Conservation (phyloP, 2,797 vertebrate genomes). For the Lepus oiostolus region DNA sequence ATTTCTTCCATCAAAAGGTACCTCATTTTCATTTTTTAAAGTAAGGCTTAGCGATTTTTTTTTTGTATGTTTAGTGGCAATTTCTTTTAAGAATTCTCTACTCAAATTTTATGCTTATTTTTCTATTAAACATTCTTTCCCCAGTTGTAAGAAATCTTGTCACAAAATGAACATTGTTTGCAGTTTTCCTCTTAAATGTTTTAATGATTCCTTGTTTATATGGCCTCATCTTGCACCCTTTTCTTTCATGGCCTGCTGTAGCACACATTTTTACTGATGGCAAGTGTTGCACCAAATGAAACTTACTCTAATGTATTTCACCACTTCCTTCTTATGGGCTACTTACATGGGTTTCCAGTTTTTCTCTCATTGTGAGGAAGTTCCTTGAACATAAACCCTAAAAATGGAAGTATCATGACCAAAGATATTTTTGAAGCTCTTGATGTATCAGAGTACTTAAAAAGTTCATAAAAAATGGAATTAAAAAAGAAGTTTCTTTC, state of each 20-base stretch:
- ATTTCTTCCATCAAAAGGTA: not conserved
- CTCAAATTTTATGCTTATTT: constrained; percentile 43
- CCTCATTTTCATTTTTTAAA: constrained; percentile 40
- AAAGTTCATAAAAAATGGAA: too few relatives aligned
- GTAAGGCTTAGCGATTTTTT: not conserved
- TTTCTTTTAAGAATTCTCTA: constrained; percentile 64
- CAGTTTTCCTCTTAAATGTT: constrained; percentile 54
- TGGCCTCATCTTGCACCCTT: not conserved
- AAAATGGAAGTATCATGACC: not conserved
- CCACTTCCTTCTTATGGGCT: not conserved
- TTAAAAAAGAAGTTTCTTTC: too few relatives aligned
- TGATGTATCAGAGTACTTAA: too few relatives aligned
- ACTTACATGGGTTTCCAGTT: constrained; percentile 30
- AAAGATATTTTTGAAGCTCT: not conserved
- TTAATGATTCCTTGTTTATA: constrained; percentile 43
- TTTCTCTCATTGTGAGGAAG: not conserved
- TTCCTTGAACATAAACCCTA: not conserved
- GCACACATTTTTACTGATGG: not conserved
- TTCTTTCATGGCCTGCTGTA: not conserved
- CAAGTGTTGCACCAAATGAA: not conserved
- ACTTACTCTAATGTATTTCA: not conserved
- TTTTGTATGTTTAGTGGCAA: not conserved
- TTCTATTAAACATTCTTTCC: constrained; percentile 41
- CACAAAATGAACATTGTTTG: constrained; percentile 14
- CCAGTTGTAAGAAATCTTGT: constrained; percentile 62